Percentiles rank a stretch among this genome's conserved stretches.
Conservation (phyloP, 2,888 invertebrate genomes). For the Masnerella sp. region DNA sequence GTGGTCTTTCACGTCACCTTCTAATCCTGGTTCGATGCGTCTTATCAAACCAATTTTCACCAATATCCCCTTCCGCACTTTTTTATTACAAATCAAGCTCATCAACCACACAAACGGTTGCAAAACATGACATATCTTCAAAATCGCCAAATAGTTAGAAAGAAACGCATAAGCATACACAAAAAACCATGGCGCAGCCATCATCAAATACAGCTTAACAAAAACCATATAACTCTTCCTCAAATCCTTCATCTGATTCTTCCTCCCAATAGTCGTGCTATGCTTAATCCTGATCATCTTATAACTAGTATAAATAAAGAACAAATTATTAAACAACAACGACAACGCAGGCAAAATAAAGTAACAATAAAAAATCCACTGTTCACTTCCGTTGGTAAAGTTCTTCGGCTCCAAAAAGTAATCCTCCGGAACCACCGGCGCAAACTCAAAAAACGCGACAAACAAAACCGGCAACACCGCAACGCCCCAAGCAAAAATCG, state of each 20-base stretch:
- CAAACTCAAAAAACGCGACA: conserved; percentile 64
- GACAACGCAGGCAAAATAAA: conserved; percentile 66
- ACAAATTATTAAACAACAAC: conserved; percentile 65
- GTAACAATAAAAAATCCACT: conserved; percentile 65
- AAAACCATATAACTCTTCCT: conserved; percentile 67
- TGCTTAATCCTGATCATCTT: conserved; percentile 66
- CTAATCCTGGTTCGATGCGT: no score
- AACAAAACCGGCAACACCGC: conserved; percentile 62
- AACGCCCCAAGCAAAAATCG: conserved; percentile 61
- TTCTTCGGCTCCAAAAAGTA: conserved; percentile 62
- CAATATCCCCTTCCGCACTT: conserved; percentile 18
- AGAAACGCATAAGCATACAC: conserved; percentile 64
- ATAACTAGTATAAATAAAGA: conserved; percentile 67
- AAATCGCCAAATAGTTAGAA: conserved; percentile 62
- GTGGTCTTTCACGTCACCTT: neutral
- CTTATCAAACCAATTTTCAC: conserved; percentile 9
- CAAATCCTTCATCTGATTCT: conserved; percentile 61
- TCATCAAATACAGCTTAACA: conserved; percentile 66
- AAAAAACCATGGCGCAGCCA: conserved; percentile 71
- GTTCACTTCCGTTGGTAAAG: conserved; percentile 59
- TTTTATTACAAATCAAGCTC: conserved; percentile 55
- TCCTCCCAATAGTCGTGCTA: conserved; percentile 65
- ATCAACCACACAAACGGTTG: conserved; percentile 68
- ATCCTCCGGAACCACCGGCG: conserved; percentile 58
- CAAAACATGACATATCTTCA: conserved; percentile 66